Evolutionary conservation across 1,140 invertebrate genomes (phyloP).

Genomic region (Notospermus geniculatus): DNA sequence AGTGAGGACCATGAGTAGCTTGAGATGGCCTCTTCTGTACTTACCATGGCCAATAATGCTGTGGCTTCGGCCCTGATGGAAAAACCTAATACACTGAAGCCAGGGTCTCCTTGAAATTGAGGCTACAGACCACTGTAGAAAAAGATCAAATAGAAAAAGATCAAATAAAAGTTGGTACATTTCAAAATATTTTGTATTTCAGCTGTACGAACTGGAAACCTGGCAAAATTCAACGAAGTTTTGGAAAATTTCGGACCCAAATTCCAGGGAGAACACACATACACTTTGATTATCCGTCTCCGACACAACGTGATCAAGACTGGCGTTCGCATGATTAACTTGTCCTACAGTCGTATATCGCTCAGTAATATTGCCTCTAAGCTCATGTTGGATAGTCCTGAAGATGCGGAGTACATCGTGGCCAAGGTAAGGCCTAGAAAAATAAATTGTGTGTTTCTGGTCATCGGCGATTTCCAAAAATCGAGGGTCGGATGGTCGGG

Average conservation of each 20-base stretch:
- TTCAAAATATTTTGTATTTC: slow-evolving; percentile 20
- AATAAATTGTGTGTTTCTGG: too few relatives aligned
- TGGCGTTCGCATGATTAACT: slow-evolving; percentile 91
- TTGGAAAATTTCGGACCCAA: slow-evolving; percentile 68
- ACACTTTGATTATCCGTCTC: slow-evolving; percentile 84
- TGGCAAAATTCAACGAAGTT: slow-evolving; percentile 91
- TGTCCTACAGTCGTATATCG: slow-evolving; percentile 96
- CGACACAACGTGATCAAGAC: slow-evolving; percentile 99
- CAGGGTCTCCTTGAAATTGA: too few relatives aligned
- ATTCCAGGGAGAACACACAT: slow-evolving; percentile 79
- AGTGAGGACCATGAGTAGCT: too few relatives aligned
- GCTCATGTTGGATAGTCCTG: slow-evolving; percentile 86
- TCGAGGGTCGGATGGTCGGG: too few relatives aligned
- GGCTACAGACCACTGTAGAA: too few relatives aligned
- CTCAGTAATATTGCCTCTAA: slow-evolving; percentile 92
- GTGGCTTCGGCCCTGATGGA: too few relatives aligned
- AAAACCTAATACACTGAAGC: too few relatives aligned
- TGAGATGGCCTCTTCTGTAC: too few relatives aligned
- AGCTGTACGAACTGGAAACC: slow-evolving; percentile 92
- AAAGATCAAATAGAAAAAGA: too few relatives aligned
- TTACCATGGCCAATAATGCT: too few relatives aligned
- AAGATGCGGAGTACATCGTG: slow-evolving; percentile 99
- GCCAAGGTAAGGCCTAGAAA: slow-evolving; percentile 77
- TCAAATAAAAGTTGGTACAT: too few relatives aligned
- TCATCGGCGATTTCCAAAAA: too few relatives aligned